phyloP scores from a whole-genome alignment of 2,888 invertebrate genomes.

The Ceratothoa steindachneri region DNA sequence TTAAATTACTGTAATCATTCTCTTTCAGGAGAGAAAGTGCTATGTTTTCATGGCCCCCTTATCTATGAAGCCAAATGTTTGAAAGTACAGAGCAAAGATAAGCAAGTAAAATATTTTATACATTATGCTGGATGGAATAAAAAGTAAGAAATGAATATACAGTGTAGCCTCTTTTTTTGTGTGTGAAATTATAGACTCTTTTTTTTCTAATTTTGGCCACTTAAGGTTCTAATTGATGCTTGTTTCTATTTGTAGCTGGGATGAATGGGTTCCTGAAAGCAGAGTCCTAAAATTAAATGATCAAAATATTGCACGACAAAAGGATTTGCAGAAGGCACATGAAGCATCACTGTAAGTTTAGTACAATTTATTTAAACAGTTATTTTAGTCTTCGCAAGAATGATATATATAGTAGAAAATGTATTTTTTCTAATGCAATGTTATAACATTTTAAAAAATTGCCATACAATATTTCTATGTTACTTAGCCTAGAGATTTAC shows the following conservation, averaged over 20 bases:
- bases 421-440: too few species aligned
- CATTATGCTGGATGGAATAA: slow-evolving; percentile 99
- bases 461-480: too few species aligned
- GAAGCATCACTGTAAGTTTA: slow-evolving; percentile 40
- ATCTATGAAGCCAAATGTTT: slow-evolving; percentile 96
- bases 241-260: slow-evolving; percentile 54
- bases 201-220: neutral
- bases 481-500: too few species aligned
- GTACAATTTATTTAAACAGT: too few species aligned
- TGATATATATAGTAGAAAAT: too few species aligned
- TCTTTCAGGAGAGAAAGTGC: slow-evolving; percentile 63
- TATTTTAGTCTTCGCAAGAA: too few species aligned
- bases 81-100: slow-evolving; percentile 77
- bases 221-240: slow-evolving; percentile 14
- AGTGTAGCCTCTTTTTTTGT: too few species aligned
- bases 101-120: slow-evolving; percentile 82
- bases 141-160: slow-evolving; percentile 64
- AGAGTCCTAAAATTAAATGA: slow-evolving; percentile 86
- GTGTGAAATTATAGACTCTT: neutral
- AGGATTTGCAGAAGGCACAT: slow-evolving; percentile 76
- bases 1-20: too few species aligned
- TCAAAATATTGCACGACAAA: slow-evolving; percentile 78
- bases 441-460: too few species aligned
- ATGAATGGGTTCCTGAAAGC: slow-evolving; percentile 76
- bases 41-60: slow-evolving; percentile 92